Conservation (phyloP, 2,888 invertebrate species). For the Anoncus sp. region DNA sequence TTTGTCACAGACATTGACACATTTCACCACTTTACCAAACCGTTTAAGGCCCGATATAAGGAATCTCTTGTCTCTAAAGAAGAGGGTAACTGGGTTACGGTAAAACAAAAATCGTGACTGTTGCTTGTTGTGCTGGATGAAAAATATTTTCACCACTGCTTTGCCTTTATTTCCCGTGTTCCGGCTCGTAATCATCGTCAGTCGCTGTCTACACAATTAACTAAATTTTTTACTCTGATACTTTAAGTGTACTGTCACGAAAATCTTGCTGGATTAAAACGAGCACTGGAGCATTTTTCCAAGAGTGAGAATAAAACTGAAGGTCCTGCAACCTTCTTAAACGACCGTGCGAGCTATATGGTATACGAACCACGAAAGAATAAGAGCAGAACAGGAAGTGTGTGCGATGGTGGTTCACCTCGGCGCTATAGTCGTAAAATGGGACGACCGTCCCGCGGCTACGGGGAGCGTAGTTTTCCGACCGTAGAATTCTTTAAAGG, state of each 20-base stretch:
- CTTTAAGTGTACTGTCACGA: conserved; percentile 9
- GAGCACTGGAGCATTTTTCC: not conserved
- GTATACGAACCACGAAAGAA: conserved; percentile 10
- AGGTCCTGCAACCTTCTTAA: conserved; percentile 30
- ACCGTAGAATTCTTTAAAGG: conserved; percentile 65
- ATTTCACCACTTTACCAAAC: no score
- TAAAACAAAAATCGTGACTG: no score
- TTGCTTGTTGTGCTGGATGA: no score
- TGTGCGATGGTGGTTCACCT: conserved; percentile 17
- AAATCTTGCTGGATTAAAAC: conserved; percentile 6
- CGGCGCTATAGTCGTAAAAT: conserved; percentile 62
- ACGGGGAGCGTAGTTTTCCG: conserved; percentile 56
- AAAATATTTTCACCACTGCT: conserved; percentile 34
- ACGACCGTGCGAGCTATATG: conserved; percentile 14
- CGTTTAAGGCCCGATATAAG: no score
- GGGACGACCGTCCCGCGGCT: conserved; percentile 58
- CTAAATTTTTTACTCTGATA: conserved; percentile 22
- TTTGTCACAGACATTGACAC: no score
- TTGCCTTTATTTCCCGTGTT: not conserved
- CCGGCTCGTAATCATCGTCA: not conserved
- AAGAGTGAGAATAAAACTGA: conserved; percentile 30
- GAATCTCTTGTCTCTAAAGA: no score
- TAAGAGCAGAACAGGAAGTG: conserved; percentile 28
- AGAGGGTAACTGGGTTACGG: no score
- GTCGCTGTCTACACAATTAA: not conserved